Base-by-base conservation (phyloP, 23 tunicate species). In the Styela clava region DNA sequence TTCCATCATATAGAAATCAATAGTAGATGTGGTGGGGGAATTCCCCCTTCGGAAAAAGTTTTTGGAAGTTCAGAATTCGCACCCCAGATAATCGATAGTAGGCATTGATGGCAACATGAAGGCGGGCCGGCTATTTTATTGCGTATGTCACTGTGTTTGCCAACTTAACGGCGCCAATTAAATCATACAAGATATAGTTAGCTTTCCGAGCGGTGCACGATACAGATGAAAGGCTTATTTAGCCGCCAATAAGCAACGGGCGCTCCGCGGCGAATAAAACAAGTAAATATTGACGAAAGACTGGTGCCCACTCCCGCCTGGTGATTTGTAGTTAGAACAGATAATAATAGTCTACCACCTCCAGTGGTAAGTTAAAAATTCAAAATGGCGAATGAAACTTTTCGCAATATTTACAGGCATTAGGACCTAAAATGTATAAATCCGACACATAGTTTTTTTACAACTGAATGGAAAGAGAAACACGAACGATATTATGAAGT, bases 131-230 rank as follows among this genome's bases (percentile, higher is more conserved):
- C 56, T 7, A 44, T 44, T 44, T 44, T 44, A 44, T 44, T 44
- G 12, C 56, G 56, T 44, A 32, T 34, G 77, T 32, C 77, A 35
- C 12, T 2, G 24, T 71, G 77, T 71, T 71, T 71, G 77, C 77
- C 35, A 71, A 21, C 77, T 65, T 7, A 5, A 65, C 31, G 70
- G 31, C 70, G 70, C 37, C 77, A 71, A 71, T 71, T 71, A 71
- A 71, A 71, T 71, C 77, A 71, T 30, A 22, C 77, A 35, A 3
- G 24, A 28, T 71, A 26, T 34, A 71, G 37, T 65, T 32, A 31
- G 77, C 77, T 32, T 31, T 21, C 23, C 32, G 29, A 30, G 24
- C 34, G 24, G 37, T 28, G 77, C 35, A 35, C 32, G 24, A n/a
- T 33, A 33, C 16, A 71, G 35, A 71, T 71, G 37, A 71, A 71